phyloP scores from a whole-genome alignment of 1,140 invertebrate genomes.

The Paramacrobiotus metropolitanus region DNA sequence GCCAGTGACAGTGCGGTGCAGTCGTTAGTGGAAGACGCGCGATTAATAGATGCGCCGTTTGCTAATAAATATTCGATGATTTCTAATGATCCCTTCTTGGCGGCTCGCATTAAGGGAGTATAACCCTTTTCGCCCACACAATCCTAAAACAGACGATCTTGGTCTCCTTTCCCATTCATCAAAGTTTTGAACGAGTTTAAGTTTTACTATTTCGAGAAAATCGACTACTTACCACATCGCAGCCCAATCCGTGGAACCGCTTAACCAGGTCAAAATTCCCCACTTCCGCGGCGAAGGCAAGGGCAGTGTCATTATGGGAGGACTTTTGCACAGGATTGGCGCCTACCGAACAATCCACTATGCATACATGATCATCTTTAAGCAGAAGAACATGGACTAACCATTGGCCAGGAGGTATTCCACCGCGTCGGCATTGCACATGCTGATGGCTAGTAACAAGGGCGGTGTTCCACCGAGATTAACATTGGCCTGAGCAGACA shows the following conservation, averaged over 20 bases:
- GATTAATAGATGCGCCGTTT: not conserved
- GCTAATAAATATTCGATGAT: not conserved
- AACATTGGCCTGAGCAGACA: not conserved
- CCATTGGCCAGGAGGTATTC: not conserved
- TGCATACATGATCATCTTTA: not conserved
- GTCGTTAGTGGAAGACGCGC: not conserved
- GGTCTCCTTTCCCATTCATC: too few species aligned
- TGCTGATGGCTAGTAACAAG: not conserved
- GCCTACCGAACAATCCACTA: not conserved
- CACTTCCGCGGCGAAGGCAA: not conserved
- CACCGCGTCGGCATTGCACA: not conserved
- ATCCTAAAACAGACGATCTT: not conserved
- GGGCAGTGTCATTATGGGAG: not conserved
- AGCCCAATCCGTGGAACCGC: not conserved
- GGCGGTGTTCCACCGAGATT: not conserved
- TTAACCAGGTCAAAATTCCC: not conserved
- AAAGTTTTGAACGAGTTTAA: too few species aligned
- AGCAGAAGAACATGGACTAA: not conserved
- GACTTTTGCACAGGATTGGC: not conserved
- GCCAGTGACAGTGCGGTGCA: not conserved
- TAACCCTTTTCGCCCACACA: not conserved
- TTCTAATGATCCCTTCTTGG: slow-evolving; percentile 1
- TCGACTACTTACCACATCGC: not conserved
- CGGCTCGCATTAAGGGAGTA: not conserved
- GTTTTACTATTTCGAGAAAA: too few species aligned